Evolutionary conservation across 2,797 vertebrate genomes (phyloP).

Genomic region (Myotis daubentonii): DNA sequence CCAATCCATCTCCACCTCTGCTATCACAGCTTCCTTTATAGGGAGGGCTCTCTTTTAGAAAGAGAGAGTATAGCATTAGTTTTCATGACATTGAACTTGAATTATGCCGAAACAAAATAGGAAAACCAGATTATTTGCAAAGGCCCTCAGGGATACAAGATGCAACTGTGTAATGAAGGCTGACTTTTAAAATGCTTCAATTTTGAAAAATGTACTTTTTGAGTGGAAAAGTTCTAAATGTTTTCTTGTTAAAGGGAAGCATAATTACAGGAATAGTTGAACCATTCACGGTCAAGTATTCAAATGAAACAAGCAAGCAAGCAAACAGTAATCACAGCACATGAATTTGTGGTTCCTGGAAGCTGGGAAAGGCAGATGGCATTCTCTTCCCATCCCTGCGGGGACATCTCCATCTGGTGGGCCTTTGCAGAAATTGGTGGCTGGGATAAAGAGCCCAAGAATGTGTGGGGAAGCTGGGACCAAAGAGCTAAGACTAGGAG

Average conservation of each 20-base stretch:
- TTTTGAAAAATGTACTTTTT: constrained; percentile 64
- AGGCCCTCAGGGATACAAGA: constrained; percentile 20
- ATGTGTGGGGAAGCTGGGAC: neutral
- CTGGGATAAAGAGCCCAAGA: neutral
- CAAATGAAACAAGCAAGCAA: constrained; percentile 39
- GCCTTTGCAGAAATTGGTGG: neutral
- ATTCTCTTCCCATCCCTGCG: neutral
- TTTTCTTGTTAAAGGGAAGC: constrained; percentile 66
- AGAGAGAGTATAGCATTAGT: constrained; percentile 5
- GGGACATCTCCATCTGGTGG: constrained; percentile 54
- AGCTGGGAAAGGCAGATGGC: neutral
- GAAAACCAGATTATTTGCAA: constrained; percentile 28
- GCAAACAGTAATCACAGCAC: neutral
- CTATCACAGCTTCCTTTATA: neutral
- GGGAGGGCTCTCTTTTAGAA: constrained; percentile 21
- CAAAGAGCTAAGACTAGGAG: too few relatives aligned
- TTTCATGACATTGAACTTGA: constrained; percentile 52
- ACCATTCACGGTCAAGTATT: constrained; percentile 52
- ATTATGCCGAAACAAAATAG: constrained; percentile 54
- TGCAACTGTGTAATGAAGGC: constrained; percentile 52
- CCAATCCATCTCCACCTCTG: neutral
- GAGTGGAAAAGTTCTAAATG: constrained; percentile 63
- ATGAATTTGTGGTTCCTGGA: too few relatives aligned
- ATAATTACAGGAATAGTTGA: constrained; percentile 52
- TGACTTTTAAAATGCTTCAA: constrained; percentile 48